These are phyloP conservation scores for Harlomillsia oculata DNA, from an alignment of 1,140 invertebrate genomes.

Conservation along the genomic window DNA sequence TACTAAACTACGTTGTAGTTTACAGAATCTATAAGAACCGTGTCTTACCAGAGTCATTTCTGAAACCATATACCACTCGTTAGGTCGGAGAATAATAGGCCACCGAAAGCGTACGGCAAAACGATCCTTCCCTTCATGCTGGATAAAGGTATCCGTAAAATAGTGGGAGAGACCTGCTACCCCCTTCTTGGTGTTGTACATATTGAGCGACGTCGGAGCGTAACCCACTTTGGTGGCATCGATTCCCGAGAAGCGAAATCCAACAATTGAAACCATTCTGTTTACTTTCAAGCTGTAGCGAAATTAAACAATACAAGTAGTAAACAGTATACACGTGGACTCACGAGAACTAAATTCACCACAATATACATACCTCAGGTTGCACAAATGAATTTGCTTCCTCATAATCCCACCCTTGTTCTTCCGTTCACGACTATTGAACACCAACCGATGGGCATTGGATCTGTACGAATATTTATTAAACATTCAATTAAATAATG, in stretches of 20 bases:
- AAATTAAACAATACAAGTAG: not conserved
- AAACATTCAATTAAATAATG: not conserved
- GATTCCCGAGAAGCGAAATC: constrained; percentile 17
- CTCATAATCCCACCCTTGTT: not conserved
- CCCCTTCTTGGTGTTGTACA: constrained; percentile 21
- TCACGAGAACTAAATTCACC: no score
- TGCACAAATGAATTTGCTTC: constrained; percentile 13
- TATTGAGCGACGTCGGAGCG: constrained; percentile 15
- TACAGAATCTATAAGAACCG: no score
- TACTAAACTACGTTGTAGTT: no score
- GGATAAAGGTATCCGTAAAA: constrained; percentile 8
- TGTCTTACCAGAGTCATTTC: constrained; percentile 20
- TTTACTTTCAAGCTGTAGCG: not conserved
- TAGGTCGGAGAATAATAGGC: constrained; percentile 19
- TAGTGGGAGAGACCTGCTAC: constrained; percentile 13
- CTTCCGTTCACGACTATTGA: constrained; percentile 19
- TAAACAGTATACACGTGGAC: not conserved
- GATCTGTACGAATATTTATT: constrained; percentile 6
- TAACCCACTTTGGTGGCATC: constrained; percentile 22
- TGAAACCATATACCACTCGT: constrained; percentile 23
- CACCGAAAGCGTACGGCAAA: constrained; percentile 16
- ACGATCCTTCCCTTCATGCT: constrained; percentile 16
- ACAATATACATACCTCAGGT: constrained; percentile 14
- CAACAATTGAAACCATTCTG: constrained; percentile 1
- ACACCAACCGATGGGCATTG: constrained; percentile 10